Evolutionary conservation across 2,888 invertebrate genomes (phyloP), one percentile per base, ranked within the genome.

Genomic region (Cosmia pyralina): DNA sequence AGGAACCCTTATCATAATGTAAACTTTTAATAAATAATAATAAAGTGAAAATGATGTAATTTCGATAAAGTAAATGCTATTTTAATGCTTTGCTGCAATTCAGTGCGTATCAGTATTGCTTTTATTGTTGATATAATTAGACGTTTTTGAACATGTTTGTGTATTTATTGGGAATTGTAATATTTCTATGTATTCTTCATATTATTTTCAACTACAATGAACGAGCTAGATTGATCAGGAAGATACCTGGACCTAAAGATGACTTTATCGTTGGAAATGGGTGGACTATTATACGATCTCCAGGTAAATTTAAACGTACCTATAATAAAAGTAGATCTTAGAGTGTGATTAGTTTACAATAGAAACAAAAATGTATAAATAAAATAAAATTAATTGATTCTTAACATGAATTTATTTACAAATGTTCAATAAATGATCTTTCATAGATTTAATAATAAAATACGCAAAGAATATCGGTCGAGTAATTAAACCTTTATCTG

Each of bases 211-310:
- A 92, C 80, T 89, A 90, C 63, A 91, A 90, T 85, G 82, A 76
- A 72, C 87, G 79, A 72, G 92, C 92, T 17, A 79, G 89, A 38
- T 52, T 87, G 48, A 22, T 92, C 3, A 88, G 79, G 53, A 90
- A 88, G 82, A 89, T 93, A 55, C 92, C 92, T 0, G 92, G 93
- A 6, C 90, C 90, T 0, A 88, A 83, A 71, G 81, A 85, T 63
- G 53, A 81, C 8, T 92, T 92, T 69, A 86, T 92, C 5, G 8
- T 92, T 62, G 91, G 92, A 41, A 90, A 92, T 83, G 86, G 83
- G 38, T 82, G 87, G 50, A 85, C 87, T 63, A 58, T 90, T 19
- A 78, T 89, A 67, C 70, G 72, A 50, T 79, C 89, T 46, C 79
- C 92, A 85, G 91, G 92, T 92, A 86, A 76, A n/a, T 57, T 22